Evolutionary conservation across 2,888 invertebrate genomes (phyloP).

Genomic region (Drosophila prostipennis): DNA sequence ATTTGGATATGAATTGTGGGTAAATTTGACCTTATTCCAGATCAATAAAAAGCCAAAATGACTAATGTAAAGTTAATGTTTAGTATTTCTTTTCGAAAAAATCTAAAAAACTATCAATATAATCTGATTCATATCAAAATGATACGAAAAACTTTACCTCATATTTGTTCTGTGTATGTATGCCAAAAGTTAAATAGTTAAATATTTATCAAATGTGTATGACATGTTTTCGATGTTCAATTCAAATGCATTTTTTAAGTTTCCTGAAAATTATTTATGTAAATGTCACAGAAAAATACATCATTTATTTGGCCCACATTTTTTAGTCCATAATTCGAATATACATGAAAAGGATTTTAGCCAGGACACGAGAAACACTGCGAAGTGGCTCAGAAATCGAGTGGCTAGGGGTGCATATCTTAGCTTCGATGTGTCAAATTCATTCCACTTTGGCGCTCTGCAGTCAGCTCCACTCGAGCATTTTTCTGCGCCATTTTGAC

Average conservation of each 20-base stretch:
- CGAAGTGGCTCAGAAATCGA: slow-evolving; percentile 10
- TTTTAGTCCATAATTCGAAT: slow-evolving; percentile 11
- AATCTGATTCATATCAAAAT: too few species aligned
- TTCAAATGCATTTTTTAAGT: neutral
- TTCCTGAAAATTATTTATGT: neutral
- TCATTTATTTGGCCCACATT: slow-evolving; percentile 9
- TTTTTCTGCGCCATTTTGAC: slow-evolving; percentile 72
- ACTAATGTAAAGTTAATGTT: too few species aligned
- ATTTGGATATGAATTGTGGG: too few species aligned
- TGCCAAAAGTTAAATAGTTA: too few species aligned
- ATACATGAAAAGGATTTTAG: slow-evolving; percentile 24
- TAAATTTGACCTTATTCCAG: too few species aligned
- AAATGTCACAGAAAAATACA: neutral
- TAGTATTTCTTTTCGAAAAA: too few species aligned
- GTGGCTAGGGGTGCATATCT: slow-evolving; percentile 41
- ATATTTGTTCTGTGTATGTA: too few species aligned
- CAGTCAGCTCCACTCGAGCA: slow-evolving; percentile 60
- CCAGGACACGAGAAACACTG: slow-evolving; percentile 10
- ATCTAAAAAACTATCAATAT: too few species aligned
- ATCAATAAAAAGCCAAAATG: too few species aligned
- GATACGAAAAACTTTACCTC: too few species aligned
- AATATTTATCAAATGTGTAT: too few species aligned
- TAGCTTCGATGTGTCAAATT: slow-evolving; percentile 60
- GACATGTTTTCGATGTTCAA: neutral
- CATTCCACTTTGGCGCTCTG: slow-evolving; percentile 53